Base-by-base conservation (phyloP, 2,797 vertebrate genomes). In the Falco peregrinus region DNA sequence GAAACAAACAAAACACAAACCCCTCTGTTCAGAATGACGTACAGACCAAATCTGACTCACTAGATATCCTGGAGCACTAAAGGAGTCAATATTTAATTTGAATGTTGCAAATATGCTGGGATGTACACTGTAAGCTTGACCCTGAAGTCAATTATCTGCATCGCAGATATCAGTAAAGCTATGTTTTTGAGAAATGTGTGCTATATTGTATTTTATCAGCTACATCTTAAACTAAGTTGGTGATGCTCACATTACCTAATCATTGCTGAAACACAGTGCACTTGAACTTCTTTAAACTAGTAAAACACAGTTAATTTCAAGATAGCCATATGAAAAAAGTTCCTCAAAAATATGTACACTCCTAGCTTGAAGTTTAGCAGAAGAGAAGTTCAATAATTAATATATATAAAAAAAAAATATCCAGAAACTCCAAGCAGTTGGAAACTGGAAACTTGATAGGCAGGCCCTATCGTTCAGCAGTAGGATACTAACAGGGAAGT, bases 151-250 rank as follows among this genome's bases (percentile, higher is more conserved):
- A 28, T 41, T 47, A 45, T 63, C 68, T 51, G 14, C 37, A 73
- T n/a, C 21, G 51, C 41, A 56, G 25, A 28, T 56, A 50, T 12
- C 9, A 82, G 19, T 31, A 13, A 29, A 87, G 14, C 45, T 19
- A n/a, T 16, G 11, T 2, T 78, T 83, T 37, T 68, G 24, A 63
- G 54, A 84, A 45, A 54, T 0, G 1, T n/a, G 13, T 74, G 31
- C 21, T 31, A 25, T 21, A 28, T 0, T 0, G 0, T 50, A 63
- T 80, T 64, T 65, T 29, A 70, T 14, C 2, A 2, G 25, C 29
- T 82, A 7, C 4, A 6, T 41, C 45, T 57, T 65, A 65, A 76
- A 47, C n/a, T 35, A 31, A 64, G 29, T 35, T 37, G 35, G 18
- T n/a, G 29, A 67, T 54, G 35, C 10, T 54, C 39, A 13, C 9